These are phyloP conservation scores for Anastrepha obliqua DNA, from an alignment of 1,140 invertebrate genomes.

Conservation along the genomic window DNA sequence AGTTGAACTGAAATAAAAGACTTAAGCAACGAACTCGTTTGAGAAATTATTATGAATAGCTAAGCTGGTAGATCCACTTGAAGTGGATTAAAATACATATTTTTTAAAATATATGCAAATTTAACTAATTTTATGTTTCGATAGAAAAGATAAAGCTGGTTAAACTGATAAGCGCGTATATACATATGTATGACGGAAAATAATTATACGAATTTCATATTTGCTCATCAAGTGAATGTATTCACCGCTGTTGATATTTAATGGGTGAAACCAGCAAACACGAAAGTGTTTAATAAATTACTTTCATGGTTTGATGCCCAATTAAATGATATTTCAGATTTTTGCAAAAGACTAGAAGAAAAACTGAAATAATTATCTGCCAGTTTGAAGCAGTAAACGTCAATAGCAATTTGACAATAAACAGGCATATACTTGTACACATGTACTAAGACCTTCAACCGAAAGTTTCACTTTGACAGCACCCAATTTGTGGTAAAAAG, in stretches of 20 bases:
- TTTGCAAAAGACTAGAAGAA: not conserved
- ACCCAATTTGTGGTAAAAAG: no score
- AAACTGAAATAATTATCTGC: no score
- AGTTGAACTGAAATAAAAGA: not conserved
- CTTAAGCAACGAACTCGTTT: constrained; percentile 50
- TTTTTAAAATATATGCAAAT: not conserved
- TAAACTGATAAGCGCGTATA: not conserved
- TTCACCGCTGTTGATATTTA: no score
- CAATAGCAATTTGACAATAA: no score
- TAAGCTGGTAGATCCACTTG: not conserved
- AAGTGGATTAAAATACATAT: not conserved
- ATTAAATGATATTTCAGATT: not conserved
- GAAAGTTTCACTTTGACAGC: no score
- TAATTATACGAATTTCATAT: no score
- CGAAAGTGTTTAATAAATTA: not conserved
- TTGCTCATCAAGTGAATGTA: no score
- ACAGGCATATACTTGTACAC: no score
- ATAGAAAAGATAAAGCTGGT: not conserved
- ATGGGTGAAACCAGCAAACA: not conserved
- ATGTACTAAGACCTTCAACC: no score
- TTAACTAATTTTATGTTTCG: not conserved
- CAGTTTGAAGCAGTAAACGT: no score
- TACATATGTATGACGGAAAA: not conserved
- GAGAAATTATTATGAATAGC: not conserved
- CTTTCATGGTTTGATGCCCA: not conserved